Base-by-base conservation (phyloP, 2,797 vertebrate species). In the Discoglossus pictus region DNA sequence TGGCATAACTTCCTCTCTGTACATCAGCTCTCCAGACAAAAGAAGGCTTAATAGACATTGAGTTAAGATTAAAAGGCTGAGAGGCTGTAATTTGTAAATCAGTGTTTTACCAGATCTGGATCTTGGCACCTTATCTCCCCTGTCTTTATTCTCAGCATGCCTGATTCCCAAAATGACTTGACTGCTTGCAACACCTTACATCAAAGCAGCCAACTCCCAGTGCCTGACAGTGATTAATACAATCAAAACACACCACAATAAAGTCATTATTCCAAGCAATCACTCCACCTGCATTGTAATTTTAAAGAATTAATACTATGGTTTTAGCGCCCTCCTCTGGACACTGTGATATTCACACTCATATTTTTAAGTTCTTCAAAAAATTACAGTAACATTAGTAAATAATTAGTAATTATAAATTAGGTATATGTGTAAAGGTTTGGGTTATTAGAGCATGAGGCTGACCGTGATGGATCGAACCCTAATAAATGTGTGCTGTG, bases 61-160 rank as follows among this genome's bases (percentile, higher is more conserved):
- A 47, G 43, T 25, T 62, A 42, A 61, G 51, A 70, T 70, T 63
- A 63, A 31, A 42, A 17, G 34, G 10, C 63, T 56, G 34, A 53
- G 39, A 47, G 39, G 80, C 74, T 79, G 77, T 86, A 68, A 90
- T 87, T 89, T 87, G 82, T 82, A 85, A 84, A 78, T 77, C 74
- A 61, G 36, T 62, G 46, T 71, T 65, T 72, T 74, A 66, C 51
- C 52, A 76, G 59, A 71, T 79, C 74, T 68, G 76, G 83, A 81
- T 89, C 87, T 81, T 82, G 88, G 82, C 79, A 79, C 83, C 89
- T 88, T 85, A 87, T 89, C 87, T 87, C 78, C 83, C 84, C 84
- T 64, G 78, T 79, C 79, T 84, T 82, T 84, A 74, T 78, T 87
- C 86, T 82, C 83, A 81, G 87, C 85, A 79, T 81, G 85, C 74